phyloP scores from a whole-genome alignment of 1,140 invertebrate genomes.

The Drosophila fuyamai region DNA sequence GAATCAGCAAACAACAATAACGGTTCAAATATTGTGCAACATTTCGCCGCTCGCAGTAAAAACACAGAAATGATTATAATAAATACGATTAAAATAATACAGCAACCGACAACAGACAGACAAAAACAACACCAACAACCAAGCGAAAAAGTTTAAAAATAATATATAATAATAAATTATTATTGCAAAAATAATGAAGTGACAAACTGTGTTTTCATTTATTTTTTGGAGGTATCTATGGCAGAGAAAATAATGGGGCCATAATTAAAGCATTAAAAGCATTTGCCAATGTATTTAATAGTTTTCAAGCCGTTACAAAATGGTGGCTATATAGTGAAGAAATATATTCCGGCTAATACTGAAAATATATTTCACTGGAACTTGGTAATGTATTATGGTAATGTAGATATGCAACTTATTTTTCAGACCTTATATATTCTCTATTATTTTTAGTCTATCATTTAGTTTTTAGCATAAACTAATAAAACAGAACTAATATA shows the following conservation, averaged over 20 bases:
- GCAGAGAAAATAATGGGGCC: not conserved
- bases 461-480: too few relatives aligned
- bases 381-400: too few relatives aligned
- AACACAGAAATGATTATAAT: slow-evolving; percentile 67
- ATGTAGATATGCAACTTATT: too few relatives aligned
- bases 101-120: slow-evolving; percentile 30
- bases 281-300: too few relatives aligned
- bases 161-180: slow-evolving; percentile 81
- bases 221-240: slow-evolving; percentile 6
- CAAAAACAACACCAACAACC: slow-evolving; percentile 28
- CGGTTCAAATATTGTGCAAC: slow-evolving; percentile 60
- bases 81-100: slow-evolving; percentile 71
- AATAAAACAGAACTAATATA: too few relatives aligned
- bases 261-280: not conserved
- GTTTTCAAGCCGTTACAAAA: too few relatives aligned
- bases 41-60: slow-evolving; percentile 62
- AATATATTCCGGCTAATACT: too few relatives aligned
- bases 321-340: too few relatives aligned
- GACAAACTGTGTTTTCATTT: slow-evolving; percentile 40
- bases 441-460: too few relatives aligned
- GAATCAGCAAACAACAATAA: slow-evolving; percentile 42
- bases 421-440: too few relatives aligned
- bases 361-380: too few relatives aligned
- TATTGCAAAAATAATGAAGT: slow-evolving; percentile 70
- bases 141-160: slow-evolving; percentile 78